Percentiles rank a stretch among this genome's conserved stretches.
These are phyloP conservation scores for Hephaestus fuliginosus DNA, from an alignment of 2,797 vertebrate species.

Conservation along the genomic window DNA sequence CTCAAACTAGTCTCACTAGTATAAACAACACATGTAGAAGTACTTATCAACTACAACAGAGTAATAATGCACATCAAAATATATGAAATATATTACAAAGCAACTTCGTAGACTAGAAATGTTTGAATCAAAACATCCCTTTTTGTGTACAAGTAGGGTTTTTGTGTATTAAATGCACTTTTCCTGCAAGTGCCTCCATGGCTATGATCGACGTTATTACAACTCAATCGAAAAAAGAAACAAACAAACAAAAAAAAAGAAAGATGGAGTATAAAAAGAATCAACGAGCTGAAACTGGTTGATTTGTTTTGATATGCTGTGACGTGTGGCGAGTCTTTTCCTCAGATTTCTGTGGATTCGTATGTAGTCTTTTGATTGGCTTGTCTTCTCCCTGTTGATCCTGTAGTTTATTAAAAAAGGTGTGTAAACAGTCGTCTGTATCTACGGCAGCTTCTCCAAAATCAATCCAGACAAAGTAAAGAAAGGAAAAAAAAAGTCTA, in stretches of 20 bases:
- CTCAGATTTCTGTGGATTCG: constrained; percentile 62
- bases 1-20: constrained; percentile 84
- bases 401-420: constrained; percentile 69
- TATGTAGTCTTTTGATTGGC: constrained; percentile 78
- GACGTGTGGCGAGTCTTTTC: constrained; percentile 83
- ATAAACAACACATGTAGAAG: constrained; percentile 91
- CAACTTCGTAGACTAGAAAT: constrained; percentile 88
- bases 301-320: constrained; percentile 80
- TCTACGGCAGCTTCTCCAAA: constrained; percentile 78
- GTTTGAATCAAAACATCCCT: constrained; percentile 71
- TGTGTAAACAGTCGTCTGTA: constrained; percentile 92
- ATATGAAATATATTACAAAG: constrained; percentile 82
- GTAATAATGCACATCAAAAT: constrained; percentile 81
- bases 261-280: constrained; percentile 83
- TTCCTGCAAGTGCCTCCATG: constrained; percentile 82
- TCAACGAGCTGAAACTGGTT: constrained; percentile 89
- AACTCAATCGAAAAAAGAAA: constrained; percentile 68
- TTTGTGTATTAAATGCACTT: constrained; percentile 77
- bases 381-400: constrained; percentile 87
- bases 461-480: constrained; percentile 73
- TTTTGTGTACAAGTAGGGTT: constrained; percentile 43
- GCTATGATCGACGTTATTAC: constrained; percentile 64
- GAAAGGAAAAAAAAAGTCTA: constrained; percentile 59
- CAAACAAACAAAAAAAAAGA: constrained; percentile 11
- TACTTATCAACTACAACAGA: constrained; percentile 84